phyloP scores from a whole-genome alignment of 2,888 invertebrate species.

The Calameuta filiformis region DNA sequence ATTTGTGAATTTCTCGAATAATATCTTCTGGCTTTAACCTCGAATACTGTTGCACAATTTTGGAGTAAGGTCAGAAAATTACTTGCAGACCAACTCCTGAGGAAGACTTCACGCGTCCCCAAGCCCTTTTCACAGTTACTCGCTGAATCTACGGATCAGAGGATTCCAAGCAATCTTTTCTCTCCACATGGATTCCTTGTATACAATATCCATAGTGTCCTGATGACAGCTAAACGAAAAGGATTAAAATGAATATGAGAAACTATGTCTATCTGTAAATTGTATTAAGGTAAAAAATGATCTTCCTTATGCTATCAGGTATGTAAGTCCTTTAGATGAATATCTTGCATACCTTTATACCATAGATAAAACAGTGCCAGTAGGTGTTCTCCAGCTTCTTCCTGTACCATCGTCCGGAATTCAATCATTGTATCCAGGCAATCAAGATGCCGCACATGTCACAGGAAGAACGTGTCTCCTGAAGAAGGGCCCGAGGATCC shows the following conservation, averaged over 20 bases:
- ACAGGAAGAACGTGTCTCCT: conserved; percentile 8
- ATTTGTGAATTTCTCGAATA: neutral
- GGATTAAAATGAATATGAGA: neutral
- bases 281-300: neutral
- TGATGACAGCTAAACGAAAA: neutral
- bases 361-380: neutral
- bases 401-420: conserved; percentile 6
- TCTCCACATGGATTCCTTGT: conserved; percentile 14
- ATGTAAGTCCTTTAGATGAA: neutral
- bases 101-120: conserved; percentile 24
- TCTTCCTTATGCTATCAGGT: neutral
- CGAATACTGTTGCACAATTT: neutral
- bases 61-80: conserved; percentile 33
- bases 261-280: neutral
- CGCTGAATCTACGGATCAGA: conserved; percentile 6
- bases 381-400: neutral
- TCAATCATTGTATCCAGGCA: conserved; percentile 16
- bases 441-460: conserved; percentile 21
- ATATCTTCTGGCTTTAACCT: neutral
- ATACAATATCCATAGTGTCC: neutral
- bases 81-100: conserved; percentile 24
- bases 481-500: conserved; percentile 17
- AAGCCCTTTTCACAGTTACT: conserved; percentile 9
- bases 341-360: neutral
- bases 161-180: conserved; percentile 23